Evolutionary conservation across 1,140 invertebrate species (phyloP).

Genomic region (Drosophila rhopaloa): DNA sequence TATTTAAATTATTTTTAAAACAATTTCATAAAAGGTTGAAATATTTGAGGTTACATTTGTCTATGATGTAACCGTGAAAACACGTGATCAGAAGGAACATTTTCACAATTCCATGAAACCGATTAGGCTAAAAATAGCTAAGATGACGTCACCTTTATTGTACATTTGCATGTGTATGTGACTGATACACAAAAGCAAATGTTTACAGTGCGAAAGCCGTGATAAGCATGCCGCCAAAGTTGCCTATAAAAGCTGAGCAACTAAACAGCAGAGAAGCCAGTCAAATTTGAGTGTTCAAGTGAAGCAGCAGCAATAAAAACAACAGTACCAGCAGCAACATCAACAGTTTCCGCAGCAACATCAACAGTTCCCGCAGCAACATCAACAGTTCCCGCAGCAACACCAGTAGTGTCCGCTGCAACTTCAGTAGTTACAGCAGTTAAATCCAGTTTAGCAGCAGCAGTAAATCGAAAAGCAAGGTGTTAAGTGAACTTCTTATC

Average conservation of each 20-base stretch:
- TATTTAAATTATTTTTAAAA: not conserved
- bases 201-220: conserved; percentile 14
- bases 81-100: conserved; percentile 14
- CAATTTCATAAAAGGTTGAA: not conserved
- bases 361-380: not conserved
- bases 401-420: not conserved
- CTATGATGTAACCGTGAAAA: conserved; percentile 2
- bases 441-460: conserved; percentile 8
- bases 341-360: conserved; percentile 5
- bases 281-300: conserved; percentile 27
- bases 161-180: conserved; percentile 3
- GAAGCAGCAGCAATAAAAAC: conserved; percentile 16
- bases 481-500: conserved; percentile 46
- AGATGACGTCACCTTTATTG: conserved; percentile 8
- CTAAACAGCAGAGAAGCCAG: conserved; percentile 4
- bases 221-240: conserved; percentile 41
- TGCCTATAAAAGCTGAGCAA: conserved; percentile 28
- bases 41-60: not conserved
- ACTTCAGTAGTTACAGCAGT: not conserved
- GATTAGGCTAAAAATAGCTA: conserved; percentile 21
- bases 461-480: conserved; percentile 1
- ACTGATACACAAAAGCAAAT: conserved; percentile 23
- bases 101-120: not conserved
- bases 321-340: conserved; percentile 7
- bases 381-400: not conserved